These are phyloP conservation scores for Dysmachus trigonus DNA, from an alignment of 2,888 invertebrate genomes.

Conservation along the genomic window DNA sequence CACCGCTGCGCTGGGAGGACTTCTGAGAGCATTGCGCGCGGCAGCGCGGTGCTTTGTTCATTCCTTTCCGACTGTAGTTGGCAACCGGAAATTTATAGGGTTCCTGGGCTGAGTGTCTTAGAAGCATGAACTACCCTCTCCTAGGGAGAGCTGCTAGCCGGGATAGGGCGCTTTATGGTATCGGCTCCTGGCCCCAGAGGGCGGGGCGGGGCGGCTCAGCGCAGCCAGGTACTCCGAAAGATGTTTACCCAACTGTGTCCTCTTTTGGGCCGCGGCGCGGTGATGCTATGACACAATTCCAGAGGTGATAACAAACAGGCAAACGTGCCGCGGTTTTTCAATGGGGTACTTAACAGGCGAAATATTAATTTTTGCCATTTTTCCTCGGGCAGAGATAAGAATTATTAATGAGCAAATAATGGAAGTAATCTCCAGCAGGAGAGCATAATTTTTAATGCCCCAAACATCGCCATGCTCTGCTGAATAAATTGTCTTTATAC, in stretches of 20 bases:
- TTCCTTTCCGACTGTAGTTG: conserved; percentile 27
- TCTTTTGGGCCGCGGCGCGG: conserved; percentile 40
- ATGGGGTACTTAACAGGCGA: conserved; percentile 47
- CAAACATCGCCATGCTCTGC: conserved; percentile 15
- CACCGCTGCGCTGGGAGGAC: conserved; percentile 9
- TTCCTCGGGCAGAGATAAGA: conserved; percentile 53
- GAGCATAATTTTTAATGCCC: conserved; percentile 52
- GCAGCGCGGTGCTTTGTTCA: background rate
- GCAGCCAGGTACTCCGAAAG: conserved; percentile 6
- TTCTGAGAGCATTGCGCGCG: background rate
- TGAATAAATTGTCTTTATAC: conserved; percentile 34
- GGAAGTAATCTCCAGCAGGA: conserved; percentile 56
- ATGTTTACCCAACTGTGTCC: conserved; percentile 46
- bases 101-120: conserved; percentile 35
- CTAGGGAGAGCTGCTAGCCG: conserved; percentile 8
- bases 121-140: conserved; percentile 31
- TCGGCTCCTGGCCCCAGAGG: conserved; percentile 16
- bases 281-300: conserved; percentile 43
- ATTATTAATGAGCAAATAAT: conserved; percentile 59
- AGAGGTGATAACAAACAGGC: conserved; percentile 47
- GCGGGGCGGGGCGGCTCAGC: background rate
- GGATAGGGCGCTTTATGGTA: conserved; percentile 14
- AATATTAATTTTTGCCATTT: conserved; percentile 50
- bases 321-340: conserved; percentile 49
- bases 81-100: conserved; percentile 39